Evolutionary conservation across 2,113 vertebrate genomes (phyloP), one percentile per base, ranked within the genome.

Genomic region (Edolisoma coerulescens): DNA sequence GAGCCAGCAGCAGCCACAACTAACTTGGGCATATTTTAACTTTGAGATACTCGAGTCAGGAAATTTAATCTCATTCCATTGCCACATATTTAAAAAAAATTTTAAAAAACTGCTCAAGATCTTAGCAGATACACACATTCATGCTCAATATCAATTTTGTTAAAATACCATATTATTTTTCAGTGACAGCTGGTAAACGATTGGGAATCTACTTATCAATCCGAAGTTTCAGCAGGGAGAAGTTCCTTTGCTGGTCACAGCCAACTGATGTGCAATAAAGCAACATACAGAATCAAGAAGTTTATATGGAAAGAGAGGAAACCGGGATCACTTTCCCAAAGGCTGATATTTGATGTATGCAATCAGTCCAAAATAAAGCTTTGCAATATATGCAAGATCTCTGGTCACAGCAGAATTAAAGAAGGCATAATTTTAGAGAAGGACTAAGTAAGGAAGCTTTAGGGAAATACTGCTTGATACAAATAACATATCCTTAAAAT

Each of bases 11-110:
- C 57, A 89, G 65, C 26, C 78, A 76, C 41, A 42, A 12, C 18
- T 56, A 33, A 17, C 15, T 69, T 42, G 14, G 42, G 28, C 3
- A 4, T 64, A 64, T 59, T 71, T 76, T 68, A 76, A 52, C 0
- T 0, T 1, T 59, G 21, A 78, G 45, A 30, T 7, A 1, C 5
- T 9, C 11, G 6, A 67, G 9, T 68, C 15, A 52, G 7, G 56
- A 85, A 82, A 79, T 47, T 8, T 5, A 78, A 71, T 71, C 26
- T 2, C 0, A 75, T 69, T 74, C 56, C 33, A 37, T 4, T 69
- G 12, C 30, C 35, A 73, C 0, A 33, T 5, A 33, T 6, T 47
- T 19, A 41, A 10, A 2, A 19, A 49, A 53, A 37, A 59, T n/a
- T n/a, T n/a, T n/a, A n/a, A n/a, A n/a, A 20, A 44, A 4, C 7